Percentiles rank a stretch among this genome's conserved stretches.
These are phyloP conservation scores for Polia nebulosa DNA, from an alignment of 2,888 invertebrate genomes.

Conservation along the genomic window DNA sequence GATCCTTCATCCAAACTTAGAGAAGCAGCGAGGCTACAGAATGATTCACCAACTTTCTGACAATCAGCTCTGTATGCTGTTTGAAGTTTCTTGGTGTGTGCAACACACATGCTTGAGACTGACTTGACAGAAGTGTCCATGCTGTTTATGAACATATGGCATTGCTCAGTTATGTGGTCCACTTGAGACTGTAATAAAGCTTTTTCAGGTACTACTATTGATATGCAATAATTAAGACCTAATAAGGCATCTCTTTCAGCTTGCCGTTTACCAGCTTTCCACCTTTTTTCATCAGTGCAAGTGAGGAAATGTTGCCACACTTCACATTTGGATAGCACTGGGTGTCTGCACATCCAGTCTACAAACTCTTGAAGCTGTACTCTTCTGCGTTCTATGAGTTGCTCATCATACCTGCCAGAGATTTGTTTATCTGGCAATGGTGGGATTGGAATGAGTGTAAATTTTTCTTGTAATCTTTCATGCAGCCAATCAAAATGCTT, in stretches of 20 bases:
- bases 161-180: slow-evolving; percentile 96
- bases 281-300: slow-evolving; percentile 98
- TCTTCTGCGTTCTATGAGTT: slow-evolving; percentile 98
- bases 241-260: slow-evolving; percentile 98
- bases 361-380: slow-evolving; percentile 99
- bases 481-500: slow-evolving; percentile 99
- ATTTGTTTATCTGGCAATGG: slow-evolving; percentile 99
- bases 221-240: slow-evolving; percentile 97
- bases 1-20: slow-evolving; percentile 95
- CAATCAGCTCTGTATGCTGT: slow-evolving; percentile 97
- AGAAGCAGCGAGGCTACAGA: slow-evolving; percentile 96
- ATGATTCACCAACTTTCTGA: slow-evolving; percentile 96
- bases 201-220: slow-evolving; percentile 96
- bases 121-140: slow-evolving; percentile 97
- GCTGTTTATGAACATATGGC: slow-evolving; percentile 94
- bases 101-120: slow-evolving; percentile 94
- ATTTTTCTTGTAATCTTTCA: slow-evolving; percentile 98
- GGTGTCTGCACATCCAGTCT: slow-evolving; percentile 99
- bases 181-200: slow-evolving; percentile 93
- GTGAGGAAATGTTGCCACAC: slow-evolving; percentile 99
- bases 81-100: slow-evolving; percentile 97
- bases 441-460: slow-evolving; percentile 98
- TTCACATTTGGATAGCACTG: slow-evolving; percentile 97
- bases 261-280: slow-evolving; percentile 98
- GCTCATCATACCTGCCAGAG: slow-evolving; percentile 98